Conservation (phyloP, 2,797 vertebrate species). For the Rallus crepitans region DNA sequence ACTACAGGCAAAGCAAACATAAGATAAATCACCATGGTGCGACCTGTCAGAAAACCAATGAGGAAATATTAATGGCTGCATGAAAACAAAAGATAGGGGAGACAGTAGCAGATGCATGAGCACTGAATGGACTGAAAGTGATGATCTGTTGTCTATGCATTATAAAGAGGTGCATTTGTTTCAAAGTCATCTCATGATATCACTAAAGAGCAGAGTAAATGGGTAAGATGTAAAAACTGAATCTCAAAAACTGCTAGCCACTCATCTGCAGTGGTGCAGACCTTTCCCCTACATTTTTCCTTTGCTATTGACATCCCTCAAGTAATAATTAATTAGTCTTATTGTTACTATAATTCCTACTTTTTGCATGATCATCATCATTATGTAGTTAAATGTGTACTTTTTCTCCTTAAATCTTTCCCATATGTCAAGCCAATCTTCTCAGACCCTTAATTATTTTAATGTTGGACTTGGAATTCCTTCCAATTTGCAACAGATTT, state of each 20-base stretch:
- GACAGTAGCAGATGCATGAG: background rate
- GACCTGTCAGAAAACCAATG: background rate
- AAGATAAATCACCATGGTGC: background rate
- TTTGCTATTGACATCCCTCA: background rate
- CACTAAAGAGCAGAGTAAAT: background rate
- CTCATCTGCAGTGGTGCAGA: background rate
- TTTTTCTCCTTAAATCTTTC: constrained; percentile 20
- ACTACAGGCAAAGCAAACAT: background rate
- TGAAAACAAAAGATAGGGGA: background rate
- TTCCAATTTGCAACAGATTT: constrained; percentile 43
- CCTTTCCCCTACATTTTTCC: background rate
- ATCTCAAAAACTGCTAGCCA: background rate
- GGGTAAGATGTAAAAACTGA: background rate
- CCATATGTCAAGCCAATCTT: constrained; percentile 19
- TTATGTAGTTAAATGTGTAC: background rate
- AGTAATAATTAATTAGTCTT: background rate
- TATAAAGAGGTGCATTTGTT: accelerated
- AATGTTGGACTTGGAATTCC: constrained; percentile 32
- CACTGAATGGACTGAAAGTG: background rate
- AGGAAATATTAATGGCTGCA: background rate
- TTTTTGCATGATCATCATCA: background rate
- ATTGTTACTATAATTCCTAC: background rate
- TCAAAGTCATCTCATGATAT: background rate
- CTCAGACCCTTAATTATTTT: constrained; percentile 34
- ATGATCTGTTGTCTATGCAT: background rate